Evolutionary conservation across 2,113 vertebrate genomes (phyloP).

Genomic region (Dendropsophus ebraccatus): DNA sequence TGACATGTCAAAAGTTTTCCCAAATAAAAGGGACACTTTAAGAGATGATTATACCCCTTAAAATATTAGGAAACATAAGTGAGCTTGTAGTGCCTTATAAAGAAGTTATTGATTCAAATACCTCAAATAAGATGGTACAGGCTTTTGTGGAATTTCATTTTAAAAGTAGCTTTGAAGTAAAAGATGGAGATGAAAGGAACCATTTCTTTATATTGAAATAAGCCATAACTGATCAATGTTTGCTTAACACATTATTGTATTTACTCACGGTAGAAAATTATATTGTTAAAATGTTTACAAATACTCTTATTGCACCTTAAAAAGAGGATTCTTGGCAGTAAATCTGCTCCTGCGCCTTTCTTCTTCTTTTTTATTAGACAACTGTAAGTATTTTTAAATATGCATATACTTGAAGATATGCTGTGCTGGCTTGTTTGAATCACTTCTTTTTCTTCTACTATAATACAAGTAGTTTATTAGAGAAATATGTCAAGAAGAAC

Average conservation of each 20-base stretch:
- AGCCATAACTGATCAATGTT: slow-evolving; percentile 16
- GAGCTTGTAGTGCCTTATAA: not conserved
- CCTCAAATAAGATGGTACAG: slow-evolving; percentile 11
- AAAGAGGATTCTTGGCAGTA: slow-evolving; percentile 31
- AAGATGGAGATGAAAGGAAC: slow-evolving; percentile 39
- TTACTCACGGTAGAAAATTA: slow-evolving; percentile 27
- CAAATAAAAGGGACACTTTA: too few relatives aligned
- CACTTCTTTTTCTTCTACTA: not conserved
- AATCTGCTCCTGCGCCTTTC: slow-evolving; percentile 8
- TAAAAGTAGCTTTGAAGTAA: slow-evolving; percentile 21
- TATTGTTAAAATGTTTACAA: slow-evolving; percentile 42
- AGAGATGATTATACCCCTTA: too few relatives aligned
- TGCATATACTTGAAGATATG: not conserved
- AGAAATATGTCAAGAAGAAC: not conserved
- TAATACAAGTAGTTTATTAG: not conserved
- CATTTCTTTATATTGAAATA: slow-evolving; percentile 27
- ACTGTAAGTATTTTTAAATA: slow-evolving; percentile 24
- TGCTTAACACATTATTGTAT: slow-evolving; percentile 34
- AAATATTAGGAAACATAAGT: not conserved
- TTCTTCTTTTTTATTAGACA: slow-evolving; percentile 22
- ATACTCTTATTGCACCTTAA: slow-evolving; percentile 40
- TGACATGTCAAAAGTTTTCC: too few relatives aligned
- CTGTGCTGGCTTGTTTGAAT: slow-evolving; percentile 22
- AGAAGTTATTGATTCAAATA: slow-evolving; percentile 15
- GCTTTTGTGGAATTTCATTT: slow-evolving; percentile 13